Evolutionary conservation across 1,140 invertebrate genomes (phyloP), one percentile per base, ranked within the genome.

Genomic region (Drosophila busckii): DNA sequence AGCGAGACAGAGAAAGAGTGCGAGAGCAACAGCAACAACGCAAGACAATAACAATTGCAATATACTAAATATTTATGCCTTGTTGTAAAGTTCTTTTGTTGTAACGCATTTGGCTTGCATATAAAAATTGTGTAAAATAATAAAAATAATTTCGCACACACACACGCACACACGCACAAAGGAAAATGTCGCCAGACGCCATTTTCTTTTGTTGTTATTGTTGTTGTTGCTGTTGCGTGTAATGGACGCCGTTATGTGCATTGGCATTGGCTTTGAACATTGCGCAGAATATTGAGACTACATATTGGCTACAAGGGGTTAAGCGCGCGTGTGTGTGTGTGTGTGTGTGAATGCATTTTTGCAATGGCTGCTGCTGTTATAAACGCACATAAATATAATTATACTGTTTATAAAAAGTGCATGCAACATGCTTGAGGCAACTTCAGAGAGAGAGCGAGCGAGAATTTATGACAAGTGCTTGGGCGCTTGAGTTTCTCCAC

Each of bases 91-190:
- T 60, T 54, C 34, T 54, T 60, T 60, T 54, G 35, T 49, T 66
- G 53, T 49, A 37, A 32, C 50, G 42, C 45, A 53, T 73, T 67
- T 70, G 45, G 41, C 46, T 48, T 62, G 63, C 59, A 46, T 75
- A 75, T 75, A 75, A 75, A 75, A 75, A 75, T 76, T 76, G 70
- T 76, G 70, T 76, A 76, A 76, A 76, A 76, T 76, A 76, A 76
- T 76, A 76, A 76, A 76, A 76, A 76, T 76, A 76, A 76, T 76
- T 76, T 56, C 54, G 58, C 26, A 10, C 44, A 9, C 20, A 23
- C 17, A 19, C 34, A 40, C 40, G 42, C 37, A 56, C 19, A 31
- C 29, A 28, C 20, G 29, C 10, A 13, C 35, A 9, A 42, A 38
- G 42, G 62, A 67, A 50, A 48, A 20, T 69, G 59, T 66, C 54